A percentile compares a stretch with the other conserved stretches of the same genome.
phyloP scores from a whole-genome alignment of 2,797 vertebrate genomes.

The Sardinella longiceps region DNA sequence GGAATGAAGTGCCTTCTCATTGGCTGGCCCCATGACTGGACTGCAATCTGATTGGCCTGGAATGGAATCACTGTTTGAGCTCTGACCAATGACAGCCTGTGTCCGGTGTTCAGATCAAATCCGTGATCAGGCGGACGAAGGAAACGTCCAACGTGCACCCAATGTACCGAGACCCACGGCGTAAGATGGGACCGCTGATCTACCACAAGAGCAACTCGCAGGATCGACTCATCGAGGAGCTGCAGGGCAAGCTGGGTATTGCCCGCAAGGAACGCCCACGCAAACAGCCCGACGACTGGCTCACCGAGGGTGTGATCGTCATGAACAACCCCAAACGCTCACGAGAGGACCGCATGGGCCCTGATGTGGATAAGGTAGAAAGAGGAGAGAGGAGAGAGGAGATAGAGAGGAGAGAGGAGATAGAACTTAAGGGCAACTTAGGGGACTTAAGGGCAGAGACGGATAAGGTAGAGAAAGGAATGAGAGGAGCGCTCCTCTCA shows the following conservation, averaged over 20 bases:
- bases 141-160: slow-evolving; percentile 91
- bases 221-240: slow-evolving; percentile 88
- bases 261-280: slow-evolving; percentile 73
- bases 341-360: slow-evolving; percentile 73
- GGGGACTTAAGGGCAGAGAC: too few relatives aligned
- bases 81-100: background rate
- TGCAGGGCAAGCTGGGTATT: slow-evolving; percentile 90
- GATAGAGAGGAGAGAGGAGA: too few relatives aligned
- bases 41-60: background rate
- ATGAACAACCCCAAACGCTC: slow-evolving; percentile 84
- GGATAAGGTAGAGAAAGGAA: too few relatives aligned
- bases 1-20: background rate
- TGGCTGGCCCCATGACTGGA: background rate
- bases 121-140: slow-evolving; percentile 94
- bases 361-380: slow-evolving; percentile 94
- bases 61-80: too few relatives aligned
- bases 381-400: too few relatives aligned
- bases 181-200: slow-evolving; percentile 87
- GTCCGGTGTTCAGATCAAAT: slow-evolving; percentile 82
- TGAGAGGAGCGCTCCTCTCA: too few relatives aligned
- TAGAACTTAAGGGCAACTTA: too few relatives aligned
- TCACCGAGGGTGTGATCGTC: slow-evolving; percentile 88
- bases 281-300: slow-evolving; percentile 85
- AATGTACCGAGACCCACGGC: slow-evolving; percentile 88
- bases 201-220: slow-evolving; percentile 90